These are phyloP conservation scores for Diloba caeruleocephala DNA, from an alignment of 2,888 invertebrate genomes.

Conservation along the genomic window DNA sequence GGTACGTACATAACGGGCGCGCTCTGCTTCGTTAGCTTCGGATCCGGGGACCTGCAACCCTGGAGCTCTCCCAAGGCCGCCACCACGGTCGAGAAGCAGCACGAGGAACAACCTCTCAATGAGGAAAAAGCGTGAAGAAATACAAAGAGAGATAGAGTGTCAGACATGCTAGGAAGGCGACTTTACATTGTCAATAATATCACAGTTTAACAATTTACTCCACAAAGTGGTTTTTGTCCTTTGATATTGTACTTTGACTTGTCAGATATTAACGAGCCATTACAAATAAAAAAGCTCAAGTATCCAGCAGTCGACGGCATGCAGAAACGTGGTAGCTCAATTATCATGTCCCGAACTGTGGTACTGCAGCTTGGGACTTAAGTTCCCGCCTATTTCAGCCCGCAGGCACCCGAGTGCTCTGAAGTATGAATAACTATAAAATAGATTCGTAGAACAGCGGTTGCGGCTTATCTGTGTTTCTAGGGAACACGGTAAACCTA, in stretches of 20 bases:
- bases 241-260: too few relatives aligned
- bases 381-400: too few relatives aligned
- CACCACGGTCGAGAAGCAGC: constrained; percentile 54
- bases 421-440: too few relatives aligned
- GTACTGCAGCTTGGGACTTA: not conserved
- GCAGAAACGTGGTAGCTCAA: too few relatives aligned
- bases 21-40: constrained; percentile 90
- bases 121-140: constrained; percentile 72
- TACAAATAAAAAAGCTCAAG: too few relatives aligned
- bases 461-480: too few relatives aligned
- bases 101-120: constrained; percentile 78
- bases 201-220: not conserved
- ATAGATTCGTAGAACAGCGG: too few relatives aligned
- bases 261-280: too few relatives aligned
- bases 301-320: too few relatives aligned
- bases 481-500: too few relatives aligned
- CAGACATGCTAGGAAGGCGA: constrained; percentile 31
- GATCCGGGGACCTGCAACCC: constrained; percentile 90
- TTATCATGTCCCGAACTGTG: not conserved
- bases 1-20: constrained; percentile 92
- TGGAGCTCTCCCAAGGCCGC: constrained; percentile 71
- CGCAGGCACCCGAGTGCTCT: too few relatives aligned
- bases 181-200: not conserved
- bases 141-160: constrained; percentile 12
- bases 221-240: not conserved